A percentile compares a stretch with the other conserved stretches of the same genome.
Conservation (phyloP, 1,140 invertebrate genomes). For the Melanaphis sacchari region DNA sequence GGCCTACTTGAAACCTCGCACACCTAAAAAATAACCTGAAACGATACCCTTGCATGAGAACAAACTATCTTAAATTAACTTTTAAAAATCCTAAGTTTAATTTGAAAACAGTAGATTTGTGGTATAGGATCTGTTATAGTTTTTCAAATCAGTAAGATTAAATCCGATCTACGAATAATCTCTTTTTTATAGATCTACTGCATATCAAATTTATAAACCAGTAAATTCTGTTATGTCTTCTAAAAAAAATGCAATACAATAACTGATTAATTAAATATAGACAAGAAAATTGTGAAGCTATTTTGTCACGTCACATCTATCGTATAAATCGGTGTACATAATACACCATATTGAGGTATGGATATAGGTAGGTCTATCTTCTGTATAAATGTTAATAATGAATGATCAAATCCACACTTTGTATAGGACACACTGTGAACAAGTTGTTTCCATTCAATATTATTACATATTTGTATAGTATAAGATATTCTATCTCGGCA, state of each 20-base stretch:
- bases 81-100: background rate
- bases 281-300: background rate
- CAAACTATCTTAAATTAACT: background rate
- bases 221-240: background rate
- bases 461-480: background rate
- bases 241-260: background rate
- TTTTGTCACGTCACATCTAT: background rate
- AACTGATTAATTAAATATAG: background rate
- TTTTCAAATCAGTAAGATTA: background rate
- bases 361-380: background rate
- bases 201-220: background rate
- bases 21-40: too few relatives aligned
- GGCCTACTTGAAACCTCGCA: too few relatives aligned
- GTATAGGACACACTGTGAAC: background rate
- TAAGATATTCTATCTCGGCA: background rate
- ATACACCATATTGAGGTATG: background rate
- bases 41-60: too few relatives aligned
- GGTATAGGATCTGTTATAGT: background rate
- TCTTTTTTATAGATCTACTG: background rate
- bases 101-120: background rate
- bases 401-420: background rate
- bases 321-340: background rate
- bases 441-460: background rate
- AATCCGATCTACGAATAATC: background rate
- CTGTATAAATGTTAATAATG: background rate